These are phyloP conservation scores for Chelonus insularis DNA, from an alignment of 1,140 invertebrate species.

Conservation along the genomic window DNA sequence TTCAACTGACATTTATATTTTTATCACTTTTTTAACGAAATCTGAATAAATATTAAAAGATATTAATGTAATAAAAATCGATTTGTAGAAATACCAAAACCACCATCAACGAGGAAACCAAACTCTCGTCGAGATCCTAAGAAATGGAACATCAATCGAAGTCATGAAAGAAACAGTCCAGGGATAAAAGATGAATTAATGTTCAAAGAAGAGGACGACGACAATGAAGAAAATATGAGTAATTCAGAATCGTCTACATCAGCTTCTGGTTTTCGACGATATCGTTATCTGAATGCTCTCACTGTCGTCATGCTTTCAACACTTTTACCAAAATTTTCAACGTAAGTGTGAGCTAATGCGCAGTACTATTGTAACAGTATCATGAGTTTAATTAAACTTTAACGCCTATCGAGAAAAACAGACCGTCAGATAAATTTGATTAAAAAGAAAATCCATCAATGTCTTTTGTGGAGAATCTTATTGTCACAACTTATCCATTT, in stretches of 20 bases:
- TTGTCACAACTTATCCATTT: too few species aligned
- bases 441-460: too few species aligned
- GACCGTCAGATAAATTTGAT: too few species aligned
- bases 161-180: slow-evolving; percentile 43
- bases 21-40: too few species aligned
- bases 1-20: too few species aligned
- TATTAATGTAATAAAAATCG: neutral
- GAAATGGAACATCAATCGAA: slow-evolving; percentile 49
- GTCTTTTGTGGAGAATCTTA: too few species aligned
- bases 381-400: slow-evolving; percentile 2
- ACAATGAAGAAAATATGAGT: slow-evolving; percentile 42
- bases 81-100: slow-evolving; percentile 44
- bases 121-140: slow-evolving; percentile 49
- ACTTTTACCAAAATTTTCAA: neutral
- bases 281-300: slow-evolving; percentile 34
- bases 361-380: neutral
- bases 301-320: slow-evolving; percentile 34
- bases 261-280: slow-evolving; percentile 39
- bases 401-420: neutral
- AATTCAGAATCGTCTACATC: slow-evolving; percentile 52
- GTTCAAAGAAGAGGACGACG: slow-evolving; percentile 42
- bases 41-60: too few species aligned
- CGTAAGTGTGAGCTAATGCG: neutral
- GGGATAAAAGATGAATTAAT: slow-evolving; percentile 49
- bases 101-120: slow-evolving; percentile 45